These are phyloP conservation scores for Phaethornis superciliosus DNA, from an alignment of 2,113 vertebrate genomes.

Conservation along the genomic window DNA sequence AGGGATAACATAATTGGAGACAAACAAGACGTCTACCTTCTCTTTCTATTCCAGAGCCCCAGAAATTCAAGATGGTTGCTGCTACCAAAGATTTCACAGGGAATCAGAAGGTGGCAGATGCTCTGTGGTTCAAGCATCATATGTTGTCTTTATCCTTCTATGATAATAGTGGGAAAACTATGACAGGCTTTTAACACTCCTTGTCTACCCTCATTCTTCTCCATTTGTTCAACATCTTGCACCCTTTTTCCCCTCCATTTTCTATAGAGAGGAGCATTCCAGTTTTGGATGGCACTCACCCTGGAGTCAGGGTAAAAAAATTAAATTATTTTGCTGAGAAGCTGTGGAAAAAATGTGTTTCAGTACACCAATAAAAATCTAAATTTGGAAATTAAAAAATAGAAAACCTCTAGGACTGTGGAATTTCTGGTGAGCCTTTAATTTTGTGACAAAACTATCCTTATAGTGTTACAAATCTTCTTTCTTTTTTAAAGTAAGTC, in stretches of 20 bases:
- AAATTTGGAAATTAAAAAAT: not conserved
- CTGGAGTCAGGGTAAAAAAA: not conserved
- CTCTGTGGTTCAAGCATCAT: not conserved
- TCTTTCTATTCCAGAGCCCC: not conserved
- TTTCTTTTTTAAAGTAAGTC: not conserved
- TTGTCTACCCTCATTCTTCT: not conserved
- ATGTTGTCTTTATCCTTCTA: not conserved
- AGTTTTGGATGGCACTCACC: not conserved
- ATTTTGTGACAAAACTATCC: too few relatives aligned
- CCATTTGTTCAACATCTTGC: not conserved
- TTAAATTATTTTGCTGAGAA: not conserved
- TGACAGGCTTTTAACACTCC: accelerated
- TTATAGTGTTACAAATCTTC: not conserved
- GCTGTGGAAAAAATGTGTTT: not conserved
- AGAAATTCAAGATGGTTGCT: not conserved
- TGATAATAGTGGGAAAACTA: not conserved
- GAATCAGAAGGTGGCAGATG: not conserved
- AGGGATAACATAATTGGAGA: not conserved
- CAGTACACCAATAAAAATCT: not conserved
- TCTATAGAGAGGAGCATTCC: not conserved
- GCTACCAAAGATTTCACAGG: not conserved
- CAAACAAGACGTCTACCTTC: not conserved
- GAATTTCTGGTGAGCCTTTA: not conserved
- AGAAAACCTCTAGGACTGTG: too few relatives aligned
- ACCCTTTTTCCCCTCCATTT: not conserved